phyloP scores from a whole-genome alignment of 2,797 vertebrate genomes.

The Rachycentron canadum region DNA sequence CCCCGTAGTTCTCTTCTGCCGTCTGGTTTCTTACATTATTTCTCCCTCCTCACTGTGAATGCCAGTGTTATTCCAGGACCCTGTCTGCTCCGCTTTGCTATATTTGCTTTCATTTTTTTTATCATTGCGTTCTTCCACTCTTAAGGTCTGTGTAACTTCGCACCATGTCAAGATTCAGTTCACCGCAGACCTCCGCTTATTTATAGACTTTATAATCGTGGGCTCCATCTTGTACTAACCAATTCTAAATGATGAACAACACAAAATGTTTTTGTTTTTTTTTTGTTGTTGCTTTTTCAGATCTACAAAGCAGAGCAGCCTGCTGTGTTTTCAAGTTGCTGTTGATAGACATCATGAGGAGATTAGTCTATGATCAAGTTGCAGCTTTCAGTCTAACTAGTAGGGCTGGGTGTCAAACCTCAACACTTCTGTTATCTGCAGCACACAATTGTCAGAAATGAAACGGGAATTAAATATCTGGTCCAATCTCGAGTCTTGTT shows the following conservation, averaged over 20 bases:
- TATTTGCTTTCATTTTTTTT: constrained; percentile 17
- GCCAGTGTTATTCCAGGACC: constrained; percentile 29
- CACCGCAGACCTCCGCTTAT: constrained; percentile 22
- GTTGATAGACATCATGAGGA: not conserved
- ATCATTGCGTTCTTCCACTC: not conserved
- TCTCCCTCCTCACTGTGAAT: not conserved
- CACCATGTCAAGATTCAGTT: constrained; percentile 27
- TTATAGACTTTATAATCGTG: constrained; percentile 14
- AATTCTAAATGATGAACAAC: not conserved
- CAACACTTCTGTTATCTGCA: not conserved
- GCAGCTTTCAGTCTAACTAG: not conserved
- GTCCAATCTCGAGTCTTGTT: not conserved
- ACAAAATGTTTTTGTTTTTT: not conserved
- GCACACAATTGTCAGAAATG: not conserved
- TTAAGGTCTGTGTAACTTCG: constrained; percentile 31
- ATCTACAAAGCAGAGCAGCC: not conserved
- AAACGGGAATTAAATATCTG: not conserved
- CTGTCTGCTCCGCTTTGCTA: constrained; percentile 3
- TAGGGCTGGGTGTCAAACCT: constrained; percentile 3
- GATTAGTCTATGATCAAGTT: constrained; percentile 15
- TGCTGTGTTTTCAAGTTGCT: not conserved
- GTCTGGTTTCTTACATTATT: constrained; percentile 9
- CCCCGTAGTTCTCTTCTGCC: not conserved
- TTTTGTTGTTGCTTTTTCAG: not conserved
- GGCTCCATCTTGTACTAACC: not conserved